Evolutionary conservation across 2,888 invertebrate genomes (phyloP), one percentile per base, ranked within the genome.

Genomic region (Chirona hameri): DNA sequence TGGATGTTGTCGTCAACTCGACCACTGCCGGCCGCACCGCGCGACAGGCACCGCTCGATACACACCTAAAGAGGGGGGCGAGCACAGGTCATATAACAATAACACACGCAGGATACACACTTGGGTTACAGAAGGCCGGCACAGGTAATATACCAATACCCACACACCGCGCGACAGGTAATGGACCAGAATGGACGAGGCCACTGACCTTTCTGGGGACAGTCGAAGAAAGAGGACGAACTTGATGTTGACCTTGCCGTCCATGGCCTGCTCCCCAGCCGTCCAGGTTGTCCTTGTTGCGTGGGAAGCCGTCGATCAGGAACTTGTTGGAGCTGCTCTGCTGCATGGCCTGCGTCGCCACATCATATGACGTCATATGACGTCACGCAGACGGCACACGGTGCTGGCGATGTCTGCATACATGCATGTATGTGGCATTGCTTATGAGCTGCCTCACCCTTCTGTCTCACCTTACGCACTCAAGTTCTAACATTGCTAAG

Each of bases 271-370:
- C 72, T 93, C 92, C n/a, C 99, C 99, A 99, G 14, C 99, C 99
- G 82, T 96, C 93, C 84, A 99, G 89, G 88, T 99, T 99, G 88
- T 99, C 94, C 88, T 96, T 92, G 89, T 99, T 99, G 46, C 99
- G 91, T 24, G 99, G 99, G 88, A 99, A 99, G 2, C 99, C 99
- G 88, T 99, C 99, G 86, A 99, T 93, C 14, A 99, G 91, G 88
- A 99, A 99, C 83, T 93, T 93, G 81, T 91, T 89, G 81, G 91
- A 91, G 0, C 91, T 91, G 0, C 92, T 92, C 65, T 90, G 89
- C 87, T 92, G 88, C 89, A 89, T 89, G 1, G 89, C 89, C 86
- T 87, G 69, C 10, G 39, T 39, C 39, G 7, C 7, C 39, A 39
- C 39, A 39, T 72, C 31, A 72, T 31, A 29, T 72, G 31, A 24